Base-by-base conservation (phyloP, 2,888 invertebrate species). In the Pachydiplax longipennis region DNA sequence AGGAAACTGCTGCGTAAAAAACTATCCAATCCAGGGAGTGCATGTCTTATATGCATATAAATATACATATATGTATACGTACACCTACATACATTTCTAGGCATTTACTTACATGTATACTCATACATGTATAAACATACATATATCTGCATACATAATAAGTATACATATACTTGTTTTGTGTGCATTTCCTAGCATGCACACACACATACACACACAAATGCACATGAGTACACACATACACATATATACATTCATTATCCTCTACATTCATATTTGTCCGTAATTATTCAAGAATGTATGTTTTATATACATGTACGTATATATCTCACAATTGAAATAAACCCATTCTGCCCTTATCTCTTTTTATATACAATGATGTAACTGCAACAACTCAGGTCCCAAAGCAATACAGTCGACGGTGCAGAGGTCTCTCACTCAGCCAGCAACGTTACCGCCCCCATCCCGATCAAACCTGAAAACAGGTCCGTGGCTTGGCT, bases 351-450 rank as follows among this genome's bases (percentile, higher is more conserved):
- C 87, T 61, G 37, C 58, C 61, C 65, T 10, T 44, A 53, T 31
- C 53, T 53, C 83, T 61, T 58, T 37, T 61, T 87, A 61, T 87
- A 61, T 87, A 87, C 87, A 87, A 87, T 37, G 58, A 61, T 87
- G 87, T 61, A 87, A 87, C 87, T 87, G 58, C 58, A 61, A 87
- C 58, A 37, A 87, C 87, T 87, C 87, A 87, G 87, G 87, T 87
- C 87, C 87, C 87, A 87, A 61, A 87, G 37, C 87, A 87, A 61
- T 87, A 61, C 87, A 87, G 87, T 65, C 87, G n/a, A 87, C 65
- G 58, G 58, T 35, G 37, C 61, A 35, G 53, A 48, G 31, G 25
- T 61, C n/a, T 37, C 35, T 37, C 37, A 22, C 61, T 37, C 61
- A 87, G 37, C 87, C 65, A 22, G 87, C 87, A 5, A 87, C 87